phyloP scores from a whole-genome alignment of 2,113 vertebrate genomes.

The Thunnus thynnus region DNA sequence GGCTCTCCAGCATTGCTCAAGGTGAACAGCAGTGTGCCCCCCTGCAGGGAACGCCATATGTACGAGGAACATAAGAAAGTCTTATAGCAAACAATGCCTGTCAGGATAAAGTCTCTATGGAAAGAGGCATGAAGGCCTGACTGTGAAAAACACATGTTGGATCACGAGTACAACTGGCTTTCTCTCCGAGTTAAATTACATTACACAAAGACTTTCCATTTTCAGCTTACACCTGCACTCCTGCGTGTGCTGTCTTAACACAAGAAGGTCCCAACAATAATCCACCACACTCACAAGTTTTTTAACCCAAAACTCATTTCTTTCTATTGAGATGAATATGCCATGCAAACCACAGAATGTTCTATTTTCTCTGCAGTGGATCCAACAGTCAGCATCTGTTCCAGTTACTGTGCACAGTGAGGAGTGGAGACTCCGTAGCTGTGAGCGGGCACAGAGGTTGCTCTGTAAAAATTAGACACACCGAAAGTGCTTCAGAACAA shows the following conservation, averaged over 20 bases:
- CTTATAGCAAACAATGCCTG: constrained; percentile 63
- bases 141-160: constrained; percentile 37
- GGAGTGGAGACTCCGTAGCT: constrained; percentile 13
- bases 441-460: constrained; percentile 8
- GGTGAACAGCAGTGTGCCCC: constrained; percentile 67
- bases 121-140: constrained; percentile 27
- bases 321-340: constrained; percentile 24
- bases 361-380: constrained; percentile 57
- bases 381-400: constrained; percentile 58
- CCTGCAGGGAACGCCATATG: constrained; percentile 67
- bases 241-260: constrained; percentile 10
- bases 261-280: constrained; percentile 17
- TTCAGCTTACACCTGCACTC: constrained; percentile 39
- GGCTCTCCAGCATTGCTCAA: constrained; percentile 57
- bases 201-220: not conserved
- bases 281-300: constrained; percentile 3
- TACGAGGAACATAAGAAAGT: constrained; percentile 48
- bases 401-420: constrained; percentile 27
- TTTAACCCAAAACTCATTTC: not conserved
- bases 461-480: constrained; percentile 10
- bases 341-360: constrained; percentile 59
- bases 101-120: constrained; percentile 50
- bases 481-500: not conserved
- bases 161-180: not conserved
- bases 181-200: not conserved